Evolutionary conservation across 2,888 invertebrate species (phyloP).

Genomic region (Lottia gigantea): DNA sequence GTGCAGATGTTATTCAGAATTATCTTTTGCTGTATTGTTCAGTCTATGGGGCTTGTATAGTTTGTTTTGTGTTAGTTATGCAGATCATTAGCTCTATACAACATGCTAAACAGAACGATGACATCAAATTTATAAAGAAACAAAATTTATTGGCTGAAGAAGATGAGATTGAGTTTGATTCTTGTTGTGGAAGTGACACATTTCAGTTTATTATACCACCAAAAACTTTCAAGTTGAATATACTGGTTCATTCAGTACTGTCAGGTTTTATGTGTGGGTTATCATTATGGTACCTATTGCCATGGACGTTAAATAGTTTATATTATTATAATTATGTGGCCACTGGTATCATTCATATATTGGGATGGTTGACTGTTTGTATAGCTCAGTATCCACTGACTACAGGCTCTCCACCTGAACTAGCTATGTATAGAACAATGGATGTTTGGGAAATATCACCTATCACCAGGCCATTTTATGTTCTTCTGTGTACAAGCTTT

Average conservation of each 20-base stretch:
- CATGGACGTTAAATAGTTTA: slow-evolving; percentile 52
- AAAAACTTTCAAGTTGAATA: slow-evolving; percentile 59
- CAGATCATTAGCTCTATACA: slow-evolving; percentile 53
- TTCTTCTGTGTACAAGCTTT: slow-evolving; percentile 53
- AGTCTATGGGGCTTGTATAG: slow-evolving; percentile 52
- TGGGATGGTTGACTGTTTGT: slow-evolving; percentile 62
- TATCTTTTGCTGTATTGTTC: slow-evolving; percentile 42
- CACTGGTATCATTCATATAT: slow-evolving; percentile 52
- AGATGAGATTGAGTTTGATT: slow-evolving; percentile 62
- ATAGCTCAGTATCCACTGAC: slow-evolving; percentile 63
- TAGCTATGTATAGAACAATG: slow-evolving; percentile 59
- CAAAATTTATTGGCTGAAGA: slow-evolving; percentile 57
- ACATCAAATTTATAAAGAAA: slow-evolving; percentile 39
- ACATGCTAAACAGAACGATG: slow-evolving; percentile 39
- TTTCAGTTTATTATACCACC: slow-evolving; percentile 59
- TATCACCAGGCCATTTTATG: slow-evolving; percentile 59
- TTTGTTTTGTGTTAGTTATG: slow-evolving; percentile 49
- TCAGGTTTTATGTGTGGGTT: slow-evolving; percentile 55
- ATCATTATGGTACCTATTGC: slow-evolving; percentile 57
- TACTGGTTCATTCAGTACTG: slow-evolving; percentile 55
- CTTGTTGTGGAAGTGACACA: slow-evolving; percentile 62
- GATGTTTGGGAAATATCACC: slow-evolving; percentile 58
- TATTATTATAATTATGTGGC: slow-evolving; percentile 53
- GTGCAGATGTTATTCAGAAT: slow-evolving; percentile 36
- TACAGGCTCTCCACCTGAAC: slow-evolving; percentile 61